Conservation (phyloP, 2,797 vertebrate species). For the Denticeps clupeoides region DNA sequence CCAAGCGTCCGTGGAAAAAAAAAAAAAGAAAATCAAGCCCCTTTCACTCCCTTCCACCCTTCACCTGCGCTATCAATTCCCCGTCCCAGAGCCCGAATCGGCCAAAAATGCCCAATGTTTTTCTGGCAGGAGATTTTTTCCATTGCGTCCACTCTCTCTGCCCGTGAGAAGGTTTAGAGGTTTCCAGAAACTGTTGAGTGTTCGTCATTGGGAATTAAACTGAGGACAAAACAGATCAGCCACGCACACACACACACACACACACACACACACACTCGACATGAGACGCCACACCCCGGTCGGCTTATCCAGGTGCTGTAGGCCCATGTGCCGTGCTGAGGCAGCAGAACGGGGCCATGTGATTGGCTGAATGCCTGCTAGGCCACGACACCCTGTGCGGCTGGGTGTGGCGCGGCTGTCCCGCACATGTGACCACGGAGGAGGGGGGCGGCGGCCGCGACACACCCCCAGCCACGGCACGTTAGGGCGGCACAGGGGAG, state of each 20-base stretch:
- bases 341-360: conserved; percentile 34
- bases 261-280: neutral
- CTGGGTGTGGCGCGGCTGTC: conserved; percentile 34
- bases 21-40: conserved; percentile 1
- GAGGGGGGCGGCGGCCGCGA: conserved; percentile 46
- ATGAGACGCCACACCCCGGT: conserved; percentile 17
- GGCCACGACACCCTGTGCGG: neutral
- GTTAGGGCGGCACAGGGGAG: conserved; percentile 57
- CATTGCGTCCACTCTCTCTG: neutral
- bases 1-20: neutral
- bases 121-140: conserved; percentile 10
- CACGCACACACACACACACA: neutral
- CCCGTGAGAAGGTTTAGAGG: neutral
- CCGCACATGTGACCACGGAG: conserved; percentile 53
- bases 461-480: conserved; percentile 58
- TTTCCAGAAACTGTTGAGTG: neutral
- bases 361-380: neutral
- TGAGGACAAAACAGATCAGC: neutral
- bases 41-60: conserved; percentile 11
- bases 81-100: conserved; percentile 1
- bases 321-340: conserved; percentile 43
- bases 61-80: conserved; percentile 18
- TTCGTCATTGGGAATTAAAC: neutral
- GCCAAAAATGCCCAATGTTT: conserved; percentile 3
- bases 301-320: conserved; percentile 27